phyloP scores from a whole-genome alignment of 2,888 invertebrate genomes.

The Cerceris rybyensis region DNA sequence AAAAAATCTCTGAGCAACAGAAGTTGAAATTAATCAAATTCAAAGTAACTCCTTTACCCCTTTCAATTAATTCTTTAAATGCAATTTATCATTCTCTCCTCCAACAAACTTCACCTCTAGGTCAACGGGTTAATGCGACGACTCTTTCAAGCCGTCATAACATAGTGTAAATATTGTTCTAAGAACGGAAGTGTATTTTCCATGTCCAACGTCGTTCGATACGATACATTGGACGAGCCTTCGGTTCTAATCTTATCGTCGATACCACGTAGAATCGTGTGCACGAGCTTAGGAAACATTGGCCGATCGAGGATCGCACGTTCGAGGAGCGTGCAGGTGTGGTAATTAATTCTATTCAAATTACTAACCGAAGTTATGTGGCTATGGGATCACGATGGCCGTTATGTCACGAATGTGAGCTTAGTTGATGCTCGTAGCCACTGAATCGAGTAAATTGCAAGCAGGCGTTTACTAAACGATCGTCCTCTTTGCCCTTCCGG shows the following conservation, averaged over 20 bases:
- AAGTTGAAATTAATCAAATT: too few relatives aligned
- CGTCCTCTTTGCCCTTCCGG: not conserved
- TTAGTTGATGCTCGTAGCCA: slow-evolving; percentile 25
- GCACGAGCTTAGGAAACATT: not conserved
- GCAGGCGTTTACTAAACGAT: slow-evolving; percentile 32
- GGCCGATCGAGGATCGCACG: slow-evolving; percentile 1
- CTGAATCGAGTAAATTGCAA: slow-evolving; percentile 40
- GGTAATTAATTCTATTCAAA: slow-evolving; percentile 57
- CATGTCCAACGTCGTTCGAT: not conserved
- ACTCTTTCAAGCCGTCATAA: too few relatives aligned
- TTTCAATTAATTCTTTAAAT: too few relatives aligned
- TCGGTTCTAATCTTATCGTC: slow-evolving; percentile 15
- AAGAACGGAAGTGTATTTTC: not conserved
- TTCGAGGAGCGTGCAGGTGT: slow-evolving; percentile 42
- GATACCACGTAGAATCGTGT: slow-evolving; percentile 20
- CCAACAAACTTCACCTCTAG: too few relatives aligned
- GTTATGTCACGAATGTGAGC: slow-evolving; percentile 33
- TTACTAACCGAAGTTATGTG: slow-evolving; percentile 51
- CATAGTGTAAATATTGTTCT: not conserved
- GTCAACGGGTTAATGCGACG: too few relatives aligned
- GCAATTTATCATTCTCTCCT: too few relatives aligned
- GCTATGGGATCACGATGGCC: slow-evolving; percentile 41
- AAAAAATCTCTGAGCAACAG: too few relatives aligned
- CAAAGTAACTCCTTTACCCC: too few relatives aligned
- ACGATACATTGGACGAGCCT: not conserved